Evolutionary conservation across 2,888 invertebrate genomes (phyloP), one percentile per base, ranked within the genome.

Genomic region (Drosophila maculinotata): DNA sequence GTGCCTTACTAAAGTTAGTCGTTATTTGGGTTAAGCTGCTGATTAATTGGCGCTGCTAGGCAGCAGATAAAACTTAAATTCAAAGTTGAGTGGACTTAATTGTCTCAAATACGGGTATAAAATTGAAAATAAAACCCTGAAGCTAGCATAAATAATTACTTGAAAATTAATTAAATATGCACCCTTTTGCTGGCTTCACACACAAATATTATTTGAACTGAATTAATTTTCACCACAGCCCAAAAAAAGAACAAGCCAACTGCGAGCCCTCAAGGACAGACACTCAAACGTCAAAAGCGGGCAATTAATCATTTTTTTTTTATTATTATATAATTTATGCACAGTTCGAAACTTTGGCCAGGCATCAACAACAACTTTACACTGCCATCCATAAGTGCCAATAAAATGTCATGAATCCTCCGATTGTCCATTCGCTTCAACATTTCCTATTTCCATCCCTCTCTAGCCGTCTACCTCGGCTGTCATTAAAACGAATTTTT

Each of bases 301-400:
- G 80, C 71, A 86, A 81, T 81, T 81, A 86, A 81, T 81, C 81
- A 81, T 79, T 68, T 73, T 62, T 58, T 30, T 15, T 28, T 14
- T 26, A 3, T 9, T n/a, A 4, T 17, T 35, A 8, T 45, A 62
- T 83, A 81, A 81, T 85, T 81, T 79, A 79, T 82, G 74, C 79
- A 28, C 38, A 57, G 58, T 47, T 26, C 26, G 41, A 47, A 68
- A 68, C 35, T 72, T 69, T 58, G 57, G 9, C 30, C 31, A n/a
- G 41, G 47, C 56, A 54, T 9, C 74, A 69, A 54, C 56, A 57
- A 39, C 53, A 60, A 38, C 52, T 68, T 51, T 39, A 39, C 64
- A 58, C 51, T 60, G 67, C 51, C 60, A 83, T 73, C 58, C 63
- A 79, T 72, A 79, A 68, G 78, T 78, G 79, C 60, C 79, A 72